Conservation (phyloP, 37 sponge, comb jelly and placozoan genomes). For the Bolinopsis microptera region DNA sequence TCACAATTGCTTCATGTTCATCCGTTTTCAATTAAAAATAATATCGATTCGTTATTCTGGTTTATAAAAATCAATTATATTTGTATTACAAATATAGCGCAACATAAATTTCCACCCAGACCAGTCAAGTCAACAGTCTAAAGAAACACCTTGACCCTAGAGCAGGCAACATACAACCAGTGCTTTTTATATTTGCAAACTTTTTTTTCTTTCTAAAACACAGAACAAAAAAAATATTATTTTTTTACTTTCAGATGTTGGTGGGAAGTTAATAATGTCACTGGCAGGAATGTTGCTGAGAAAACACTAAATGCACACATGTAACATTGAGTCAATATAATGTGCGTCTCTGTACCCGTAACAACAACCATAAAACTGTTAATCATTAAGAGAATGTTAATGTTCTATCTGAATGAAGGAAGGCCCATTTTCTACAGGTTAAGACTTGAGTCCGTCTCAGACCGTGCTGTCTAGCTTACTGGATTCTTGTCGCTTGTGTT, state of each 20-base stretch:
- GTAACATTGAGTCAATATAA: not conserved
- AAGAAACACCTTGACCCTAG: not conserved
- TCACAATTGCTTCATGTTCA: too few species aligned
- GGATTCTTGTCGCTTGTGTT: conserved; percentile 1
- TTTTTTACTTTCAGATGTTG: not conserved
- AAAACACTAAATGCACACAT: not conserved
- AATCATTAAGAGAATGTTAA: conserved; percentile 44
- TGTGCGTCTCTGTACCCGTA: not conserved
- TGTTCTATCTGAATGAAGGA: conserved; percentile 46
- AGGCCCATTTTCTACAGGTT: not conserved
- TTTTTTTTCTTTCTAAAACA: not conserved
- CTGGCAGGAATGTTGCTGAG: not conserved
- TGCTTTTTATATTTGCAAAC: not conserved
- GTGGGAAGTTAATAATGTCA: not conserved
- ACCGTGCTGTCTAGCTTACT: conserved; percentile 30
- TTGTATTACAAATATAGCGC: conserved; percentile 62
- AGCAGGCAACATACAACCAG: not conserved
- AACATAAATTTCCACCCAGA: conserved; percentile 50
- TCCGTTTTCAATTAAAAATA: too few species aligned
- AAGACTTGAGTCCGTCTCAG: not conserved
- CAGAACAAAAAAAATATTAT: not conserved
- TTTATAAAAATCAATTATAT: conserved; percentile 65
- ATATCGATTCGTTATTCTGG: not conserved
- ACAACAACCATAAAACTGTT: not conserved
- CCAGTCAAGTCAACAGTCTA: not conserved